Conservation (phyloP, 2,797 vertebrate genomes). For the Karalla daura region DNA sequence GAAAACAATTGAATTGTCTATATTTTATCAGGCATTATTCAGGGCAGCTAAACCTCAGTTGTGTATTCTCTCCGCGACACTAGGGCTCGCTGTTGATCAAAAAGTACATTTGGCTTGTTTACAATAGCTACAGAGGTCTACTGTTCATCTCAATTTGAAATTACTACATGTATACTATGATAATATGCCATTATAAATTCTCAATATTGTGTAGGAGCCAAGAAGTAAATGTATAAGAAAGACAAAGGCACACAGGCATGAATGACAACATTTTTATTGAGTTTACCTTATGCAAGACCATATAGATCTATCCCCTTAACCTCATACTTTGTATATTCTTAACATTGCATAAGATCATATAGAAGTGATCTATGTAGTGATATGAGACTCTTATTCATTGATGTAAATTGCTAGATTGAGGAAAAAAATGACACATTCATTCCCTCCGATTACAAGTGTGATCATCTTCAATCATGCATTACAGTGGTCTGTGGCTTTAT, state of each 20-base stretch:
- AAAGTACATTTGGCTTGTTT: neutral
- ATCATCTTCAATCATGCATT: conserved; percentile 77
- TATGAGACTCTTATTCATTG: conserved; percentile 71
- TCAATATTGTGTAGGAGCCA: neutral
- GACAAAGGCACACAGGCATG: conserved; percentile 31
- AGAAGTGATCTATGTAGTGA: conserved; percentile 76
- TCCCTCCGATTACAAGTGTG: conserved; percentile 70
- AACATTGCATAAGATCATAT: conserved; percentile 83
- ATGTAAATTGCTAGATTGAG: conserved; percentile 63
- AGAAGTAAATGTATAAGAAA: neutral
- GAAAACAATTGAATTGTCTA: neutral
- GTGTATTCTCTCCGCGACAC: conserved; percentile 11
- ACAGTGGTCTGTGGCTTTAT: conserved; percentile 76
- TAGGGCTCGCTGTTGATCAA: conserved; percentile 60
- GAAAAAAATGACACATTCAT: conserved; percentile 69
- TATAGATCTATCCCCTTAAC: conserved; percentile 72
- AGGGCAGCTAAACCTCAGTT: conserved; percentile 41
- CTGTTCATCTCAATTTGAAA: neutral
- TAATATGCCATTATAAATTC: too few relatives aligned
- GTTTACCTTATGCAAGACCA: conserved; percentile 76
- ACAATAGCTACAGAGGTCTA: neutral
- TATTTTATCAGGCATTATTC: conserved; percentile 70
- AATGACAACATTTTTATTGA: conserved; percentile 78
- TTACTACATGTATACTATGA: too few relatives aligned
- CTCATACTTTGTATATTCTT: conserved; percentile 72